Percentiles rank a stretch among this genome's conserved stretches.
phyloP scores from a whole-genome alignment of 2,888 invertebrate genomes.

The Erebia epiphron region DNA sequence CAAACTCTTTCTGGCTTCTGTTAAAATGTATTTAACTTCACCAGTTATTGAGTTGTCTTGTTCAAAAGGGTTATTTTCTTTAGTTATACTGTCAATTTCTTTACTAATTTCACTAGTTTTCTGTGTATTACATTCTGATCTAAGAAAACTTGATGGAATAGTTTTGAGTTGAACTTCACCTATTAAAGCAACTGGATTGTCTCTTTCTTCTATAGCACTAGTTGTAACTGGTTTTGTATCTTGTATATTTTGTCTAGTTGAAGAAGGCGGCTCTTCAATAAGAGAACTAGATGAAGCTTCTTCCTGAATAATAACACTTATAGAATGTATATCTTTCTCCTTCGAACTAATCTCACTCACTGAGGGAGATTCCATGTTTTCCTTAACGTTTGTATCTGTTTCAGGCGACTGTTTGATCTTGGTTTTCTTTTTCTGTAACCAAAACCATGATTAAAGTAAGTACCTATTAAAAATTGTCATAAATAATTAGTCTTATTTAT shows the following conservation, averaged over 20 bases:
- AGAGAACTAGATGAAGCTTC: not conserved
- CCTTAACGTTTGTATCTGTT: constrained; percentile 30
- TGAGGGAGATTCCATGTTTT: constrained; percentile 12
- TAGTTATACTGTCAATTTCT: not conserved
- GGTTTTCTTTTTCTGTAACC: constrained; percentile 64
- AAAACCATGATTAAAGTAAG: not conserved
- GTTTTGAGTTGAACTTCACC: not conserved
- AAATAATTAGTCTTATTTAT: too few species aligned
- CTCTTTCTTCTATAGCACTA: not conserved
- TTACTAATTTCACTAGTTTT: not conserved
- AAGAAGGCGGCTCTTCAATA: not conserved
- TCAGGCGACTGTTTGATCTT: constrained; percentile 50
- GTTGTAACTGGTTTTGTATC: not conserved
- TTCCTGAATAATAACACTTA: not conserved
- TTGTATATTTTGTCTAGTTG: not conserved
- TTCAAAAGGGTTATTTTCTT: not conserved
- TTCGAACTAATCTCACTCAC: not conserved
- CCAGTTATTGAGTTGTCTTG: not conserved
- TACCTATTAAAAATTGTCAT: too few species aligned
- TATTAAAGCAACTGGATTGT: not conserved
- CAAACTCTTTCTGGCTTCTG: constrained; percentile 6
- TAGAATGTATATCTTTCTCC: not conserved
- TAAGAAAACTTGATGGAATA: not conserved
- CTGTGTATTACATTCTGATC: not conserved
- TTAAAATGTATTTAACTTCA: not conserved